These are phyloP conservation scores for Onthophagus sagittarius DNA, from an alignment of 2,888 invertebrate genomes.

Conservation along the genomic window DNA sequence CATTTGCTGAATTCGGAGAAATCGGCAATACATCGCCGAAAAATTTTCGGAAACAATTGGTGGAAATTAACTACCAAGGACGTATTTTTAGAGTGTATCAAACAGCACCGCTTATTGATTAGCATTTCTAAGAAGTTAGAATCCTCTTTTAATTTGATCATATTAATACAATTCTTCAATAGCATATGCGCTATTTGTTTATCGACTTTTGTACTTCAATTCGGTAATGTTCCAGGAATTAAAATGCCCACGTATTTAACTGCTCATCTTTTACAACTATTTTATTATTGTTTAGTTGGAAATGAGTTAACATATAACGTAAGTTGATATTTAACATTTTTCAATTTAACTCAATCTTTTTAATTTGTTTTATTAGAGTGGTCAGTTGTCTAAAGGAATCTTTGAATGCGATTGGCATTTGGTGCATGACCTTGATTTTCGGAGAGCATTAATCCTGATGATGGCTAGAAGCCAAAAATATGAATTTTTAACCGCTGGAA, in stretches of 20 bases:
- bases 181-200: slow-evolving; percentile 29
- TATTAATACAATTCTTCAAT: slow-evolving; percentile 27
- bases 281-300: slow-evolving; percentile 20
- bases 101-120: slow-evolving; percentile 28
- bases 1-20: slow-evolving; percentile 6
- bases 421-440: slow-evolving; percentile 13
- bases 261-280: slow-evolving; percentile 20
- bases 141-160: slow-evolving; percentile 21
- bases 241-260: slow-evolving; percentile 18
- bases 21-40: slow-evolving; percentile 1
- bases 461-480: slow-evolving; percentile 16
- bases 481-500: slow-evolving; percentile 15
- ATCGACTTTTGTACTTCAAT: slow-evolving; percentile 25
- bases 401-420: slow-evolving; percentile 19
- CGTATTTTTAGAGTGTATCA: slow-evolving; percentile 25
- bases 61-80: slow-evolving; percentile 3
- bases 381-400: slow-evolving; percentile 14
- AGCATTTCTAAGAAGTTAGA: slow-evolving; percentile 27
- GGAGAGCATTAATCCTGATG: slow-evolving; percentile 15
- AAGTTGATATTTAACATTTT: background rate
- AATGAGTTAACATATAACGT: slow-evolving; percentile 19
- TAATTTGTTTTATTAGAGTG: too few relatives aligned
- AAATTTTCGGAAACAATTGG: slow-evolving; percentile 9
- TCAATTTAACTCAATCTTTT: background rate
- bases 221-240: slow-evolving; percentile 12